Base-by-base conservation (phyloP, 2,797 vertebrate species). In the Sebastes diaconus region DNA sequence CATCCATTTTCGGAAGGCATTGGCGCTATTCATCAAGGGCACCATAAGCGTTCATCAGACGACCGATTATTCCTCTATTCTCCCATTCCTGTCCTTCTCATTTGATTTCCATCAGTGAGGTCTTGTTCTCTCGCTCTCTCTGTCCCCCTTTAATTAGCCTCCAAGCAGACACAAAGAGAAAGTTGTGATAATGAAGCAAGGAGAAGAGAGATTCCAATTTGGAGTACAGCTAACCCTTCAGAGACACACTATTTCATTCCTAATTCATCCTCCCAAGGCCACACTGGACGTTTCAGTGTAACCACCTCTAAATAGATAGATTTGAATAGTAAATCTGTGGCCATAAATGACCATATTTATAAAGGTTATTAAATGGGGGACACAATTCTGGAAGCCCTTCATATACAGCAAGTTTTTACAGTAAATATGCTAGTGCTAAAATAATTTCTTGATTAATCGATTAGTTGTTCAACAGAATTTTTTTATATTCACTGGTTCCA, bases 71-170 rank as follows among this genome's bases (percentile, higher is more conserved):
- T 93, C 80, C 83, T 77, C 80, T 68, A 68, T 90, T 93, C 84
- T 89, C 81, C 77, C 77, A 54, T 83, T 88, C 81, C 86, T 87
- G 83, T 90, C 88, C 85, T 83, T 87, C 91, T 91, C 90, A 83
- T 93, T 92, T 91, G 92, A 93, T 93, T 91, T 92, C 88, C 88
- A 93, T 93, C 93, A 89, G 88, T 75, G 72, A 84, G 87, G 90
- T 94, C 90, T 92, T 90, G 85, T 91, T 91, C 90, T 79, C 86
- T 69, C 55, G 8, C 76, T 90, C 83, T 88, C 86, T 75, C 74
- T 77, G 75, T 61, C 83, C 77, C 88, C 72, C 77, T 79, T 91
- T 93, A 94, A 94, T 94, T 94, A 94, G 92, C 90, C 86, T 92
- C 77, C 52, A 18, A 82, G 89, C 87, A 85, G 84, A 86, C 90